Conservation (phyloP, 2,113 vertebrate genomes). For the Chroicocephalus ridibundus region DNA sequence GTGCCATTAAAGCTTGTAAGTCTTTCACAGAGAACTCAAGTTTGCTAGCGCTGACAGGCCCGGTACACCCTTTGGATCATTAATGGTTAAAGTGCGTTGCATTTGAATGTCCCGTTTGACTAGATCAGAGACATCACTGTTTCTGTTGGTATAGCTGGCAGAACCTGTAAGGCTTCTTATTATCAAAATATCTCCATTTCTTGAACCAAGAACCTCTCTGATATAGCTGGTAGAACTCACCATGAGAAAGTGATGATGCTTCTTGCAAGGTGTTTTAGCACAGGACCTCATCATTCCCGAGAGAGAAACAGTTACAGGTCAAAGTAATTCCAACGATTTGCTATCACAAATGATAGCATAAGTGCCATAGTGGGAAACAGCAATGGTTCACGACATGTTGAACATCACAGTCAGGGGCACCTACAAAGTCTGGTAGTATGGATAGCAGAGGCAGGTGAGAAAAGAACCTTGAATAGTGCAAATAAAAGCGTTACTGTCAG, state of each 20-base stretch:
- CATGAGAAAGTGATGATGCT: not conserved
- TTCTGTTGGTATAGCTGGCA: slow-evolving; percentile 4
- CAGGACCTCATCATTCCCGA: not conserved
- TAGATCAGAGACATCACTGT: not conserved
- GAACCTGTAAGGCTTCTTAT: not conserved
- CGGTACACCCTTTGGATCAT: not conserved
- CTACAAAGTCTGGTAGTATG: not conserved
- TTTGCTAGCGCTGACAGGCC: not conserved
- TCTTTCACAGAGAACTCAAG: not conserved
- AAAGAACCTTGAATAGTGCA: not conserved
- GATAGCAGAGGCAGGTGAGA: not conserved
- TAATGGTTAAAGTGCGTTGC: not conserved
- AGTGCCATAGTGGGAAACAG: not conserved
- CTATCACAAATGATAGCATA: not conserved
- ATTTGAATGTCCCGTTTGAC: not conserved
- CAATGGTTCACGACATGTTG: not conserved
- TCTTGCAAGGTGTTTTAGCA: not conserved
- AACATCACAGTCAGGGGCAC: not conserved
- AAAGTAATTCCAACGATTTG: not conserved
- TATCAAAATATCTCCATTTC: not conserved
- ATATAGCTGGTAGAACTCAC: not conserved
- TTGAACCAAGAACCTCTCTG: not conserved
- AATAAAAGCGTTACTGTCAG: not conserved
- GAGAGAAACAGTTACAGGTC: not conserved
- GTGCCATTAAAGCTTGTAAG: not conserved